Evolutionary conservation across 2,797 vertebrate species (phyloP).

Genomic region (Chanos chanos): DNA sequence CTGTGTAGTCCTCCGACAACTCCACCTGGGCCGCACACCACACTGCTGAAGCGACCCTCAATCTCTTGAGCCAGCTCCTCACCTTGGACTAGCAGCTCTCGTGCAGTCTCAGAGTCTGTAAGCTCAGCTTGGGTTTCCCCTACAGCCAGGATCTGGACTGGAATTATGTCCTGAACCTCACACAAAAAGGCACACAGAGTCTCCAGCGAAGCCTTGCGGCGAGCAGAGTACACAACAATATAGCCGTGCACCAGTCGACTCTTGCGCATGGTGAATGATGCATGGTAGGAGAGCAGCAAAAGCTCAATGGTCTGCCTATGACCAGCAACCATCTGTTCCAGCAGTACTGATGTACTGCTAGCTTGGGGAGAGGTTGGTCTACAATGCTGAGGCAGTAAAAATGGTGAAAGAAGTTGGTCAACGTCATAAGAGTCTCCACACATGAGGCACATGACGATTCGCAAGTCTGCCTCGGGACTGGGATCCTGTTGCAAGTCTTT

Average conservation of each 20-base stretch:
- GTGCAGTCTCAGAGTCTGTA: conserved; percentile 68
- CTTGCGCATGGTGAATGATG: conserved; percentile 77
- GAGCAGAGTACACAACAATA: conserved; percentile 77
- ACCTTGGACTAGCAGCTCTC: conserved; percentile 76
- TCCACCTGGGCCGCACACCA: conserved; percentile 61
- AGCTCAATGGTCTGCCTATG: conserved; percentile 74
- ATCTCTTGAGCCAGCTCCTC: conserved; percentile 85
- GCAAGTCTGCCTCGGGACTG: conserved; percentile 69
- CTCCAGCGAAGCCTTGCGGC: conserved; percentile 76
- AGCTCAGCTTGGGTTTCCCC: conserved; percentile 65
- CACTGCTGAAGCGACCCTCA: conserved; percentile 70
- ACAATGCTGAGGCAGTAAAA: conserved; percentile 73
- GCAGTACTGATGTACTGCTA: conserved; percentile 67
- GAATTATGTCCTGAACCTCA: conserved; percentile 82
- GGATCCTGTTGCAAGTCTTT: conserved; percentile 74
- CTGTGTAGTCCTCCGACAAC: conserved; percentile 62
- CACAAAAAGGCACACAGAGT: conserved; percentile 81
- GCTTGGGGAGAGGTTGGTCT: conserved; percentile 63
- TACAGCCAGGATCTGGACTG: conserved; percentile 77
- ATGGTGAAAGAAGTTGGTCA: conserved; percentile 74
- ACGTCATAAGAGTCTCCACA: conserved; percentile 75
- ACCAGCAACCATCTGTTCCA: conserved; percentile 69
- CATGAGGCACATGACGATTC: conserved; percentile 82
- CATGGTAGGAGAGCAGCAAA: conserved; percentile 79
- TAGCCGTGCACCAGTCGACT: conserved; percentile 81